These are phyloP conservation scores for Bombycilla garrulus DNA, from an alignment of 2,113 vertebrate genomes.

Conservation along the genomic window DNA sequence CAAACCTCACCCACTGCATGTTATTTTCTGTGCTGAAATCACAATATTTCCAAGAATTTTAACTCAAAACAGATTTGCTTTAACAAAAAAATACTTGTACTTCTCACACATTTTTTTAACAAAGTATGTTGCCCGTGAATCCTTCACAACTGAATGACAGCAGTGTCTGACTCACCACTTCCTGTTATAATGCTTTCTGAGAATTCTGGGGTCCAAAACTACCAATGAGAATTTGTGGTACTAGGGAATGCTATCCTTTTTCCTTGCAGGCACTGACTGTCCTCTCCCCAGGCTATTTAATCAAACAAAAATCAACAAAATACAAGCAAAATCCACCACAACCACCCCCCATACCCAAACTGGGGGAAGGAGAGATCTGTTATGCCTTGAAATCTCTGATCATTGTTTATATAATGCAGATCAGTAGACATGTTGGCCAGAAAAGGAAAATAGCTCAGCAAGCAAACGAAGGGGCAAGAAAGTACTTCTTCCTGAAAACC, in stretches of 20 bases:
- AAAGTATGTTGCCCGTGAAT: background rate
- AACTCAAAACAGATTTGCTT: background rate
- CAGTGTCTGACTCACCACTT: background rate
- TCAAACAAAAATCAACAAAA: background rate
- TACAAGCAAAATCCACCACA: background rate
- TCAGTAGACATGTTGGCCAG: background rate
- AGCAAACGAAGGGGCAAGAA: background rate
- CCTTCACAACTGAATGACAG: background rate
- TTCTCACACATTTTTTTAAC: background rate
- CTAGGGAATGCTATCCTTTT: background rate
- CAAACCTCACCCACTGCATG: background rate
- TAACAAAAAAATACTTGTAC: background rate
- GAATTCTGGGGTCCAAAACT: background rate
- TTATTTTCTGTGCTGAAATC: background rate
- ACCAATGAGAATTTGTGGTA: background rate
- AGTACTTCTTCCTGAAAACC: background rate
- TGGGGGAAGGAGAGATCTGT: background rate
- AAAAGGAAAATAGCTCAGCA: background rate
- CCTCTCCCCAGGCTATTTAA: background rate
- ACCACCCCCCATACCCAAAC: background rate
- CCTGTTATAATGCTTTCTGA: background rate
- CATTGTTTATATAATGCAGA: background rate
- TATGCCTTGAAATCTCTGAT: background rate
- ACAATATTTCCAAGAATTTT: background rate
- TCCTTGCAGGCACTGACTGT: background rate